A percentile compares a stretch with the other conserved stretches of the same genome.
Conservation (phyloP, 2,797 vertebrate species). For the Coccyzus lansbergi region DNA sequence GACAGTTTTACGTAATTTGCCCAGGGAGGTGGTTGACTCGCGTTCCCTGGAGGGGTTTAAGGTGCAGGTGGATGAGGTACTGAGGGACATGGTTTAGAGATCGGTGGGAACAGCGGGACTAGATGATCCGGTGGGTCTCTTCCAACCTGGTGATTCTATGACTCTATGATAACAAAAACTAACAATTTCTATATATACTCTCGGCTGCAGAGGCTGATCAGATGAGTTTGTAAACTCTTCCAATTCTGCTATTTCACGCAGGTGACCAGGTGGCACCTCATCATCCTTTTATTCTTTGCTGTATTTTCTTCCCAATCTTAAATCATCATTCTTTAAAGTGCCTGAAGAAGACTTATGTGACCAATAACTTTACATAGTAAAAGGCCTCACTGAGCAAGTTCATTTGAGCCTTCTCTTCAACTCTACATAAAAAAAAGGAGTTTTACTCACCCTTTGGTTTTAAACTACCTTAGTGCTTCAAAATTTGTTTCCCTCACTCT, state of each 20-base stretch:
- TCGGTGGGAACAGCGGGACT: too few relatives aligned
- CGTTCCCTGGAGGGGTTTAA: too few relatives aligned
- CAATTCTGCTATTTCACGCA: neutral
- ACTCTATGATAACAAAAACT: neutral
- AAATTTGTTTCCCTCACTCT: neutral
- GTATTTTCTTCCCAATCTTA: neutral
- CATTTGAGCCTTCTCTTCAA: neutral
- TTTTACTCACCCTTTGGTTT: neutral
- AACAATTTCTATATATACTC: neutral
- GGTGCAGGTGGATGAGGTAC: too few relatives aligned
- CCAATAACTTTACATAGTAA: neutral
- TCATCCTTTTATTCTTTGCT: neutral
- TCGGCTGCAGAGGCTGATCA: neutral
- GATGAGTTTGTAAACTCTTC: neutral
- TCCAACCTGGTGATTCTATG: too few relatives aligned
- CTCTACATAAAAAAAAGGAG: neutral
- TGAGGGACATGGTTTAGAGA: too few relatives aligned
- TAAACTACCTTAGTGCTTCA: neutral
- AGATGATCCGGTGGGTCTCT: too few relatives aligned
- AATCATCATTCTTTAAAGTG: fast-evolving
- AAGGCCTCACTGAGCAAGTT: neutral
- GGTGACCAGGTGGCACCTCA: neutral
- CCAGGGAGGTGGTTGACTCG: too few relatives aligned
- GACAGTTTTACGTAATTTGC: neutral
- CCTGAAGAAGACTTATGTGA: neutral